A percentile compares a stretch with the other conserved stretches of the same genome.
Evolutionary conservation across 2,888 invertebrate species (phyloP).

Genomic region (Andrena dorsata): DNA sequence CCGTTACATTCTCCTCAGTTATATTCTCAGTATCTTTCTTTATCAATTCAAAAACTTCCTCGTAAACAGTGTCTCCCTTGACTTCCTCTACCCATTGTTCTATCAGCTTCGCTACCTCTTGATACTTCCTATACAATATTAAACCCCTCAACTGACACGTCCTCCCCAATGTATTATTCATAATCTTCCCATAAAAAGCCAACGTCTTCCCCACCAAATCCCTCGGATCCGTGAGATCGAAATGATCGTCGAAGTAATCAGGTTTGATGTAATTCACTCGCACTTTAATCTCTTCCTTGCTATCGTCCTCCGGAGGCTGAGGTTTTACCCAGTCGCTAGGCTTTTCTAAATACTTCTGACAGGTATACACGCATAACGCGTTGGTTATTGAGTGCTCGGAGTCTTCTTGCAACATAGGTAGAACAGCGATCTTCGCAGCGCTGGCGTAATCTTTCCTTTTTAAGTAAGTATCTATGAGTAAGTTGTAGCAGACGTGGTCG

Average conservation of each 20-base stretch:
- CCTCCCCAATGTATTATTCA: conserved; percentile 86
- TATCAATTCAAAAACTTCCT: conserved; percentile 83
- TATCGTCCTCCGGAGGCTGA: conserved; percentile 82
- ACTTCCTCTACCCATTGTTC: conserved; percentile 74
- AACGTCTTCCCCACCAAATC: conserved; percentile 94
- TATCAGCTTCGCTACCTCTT: conserved; percentile 84
- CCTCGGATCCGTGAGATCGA: conserved; percentile 91
- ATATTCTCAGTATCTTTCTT: conserved; percentile 81
- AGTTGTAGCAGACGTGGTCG: conserved; percentile 92
- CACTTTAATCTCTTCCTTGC: conserved; percentile 89
- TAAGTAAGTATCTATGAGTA: conserved; percentile 92
- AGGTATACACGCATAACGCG: conserved; percentile 90
- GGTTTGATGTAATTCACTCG: conserved; percentile 93
- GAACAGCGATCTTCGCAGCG: conserved; percentile 92
- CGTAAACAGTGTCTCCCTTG: conserved; percentile 81
- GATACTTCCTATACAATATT: conserved; percentile 89
- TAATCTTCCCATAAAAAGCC: conserved; percentile 87
- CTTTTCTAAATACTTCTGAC: conserved; percentile 89
- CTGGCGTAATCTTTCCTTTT: conserved; percentile 88
- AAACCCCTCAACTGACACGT: conserved; percentile 89
- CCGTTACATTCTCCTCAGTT: conserved; percentile 68
- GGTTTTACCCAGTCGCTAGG: conserved; percentile 85
- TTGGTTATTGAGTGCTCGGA: conserved; percentile 90
- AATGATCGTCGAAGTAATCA: conserved; percentile 95
- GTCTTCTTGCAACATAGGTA: conserved; percentile 96